Evolutionary conservation across 2,797 vertebrate genomes (phyloP).

Genomic region (Urophycis tenuis): DNA sequence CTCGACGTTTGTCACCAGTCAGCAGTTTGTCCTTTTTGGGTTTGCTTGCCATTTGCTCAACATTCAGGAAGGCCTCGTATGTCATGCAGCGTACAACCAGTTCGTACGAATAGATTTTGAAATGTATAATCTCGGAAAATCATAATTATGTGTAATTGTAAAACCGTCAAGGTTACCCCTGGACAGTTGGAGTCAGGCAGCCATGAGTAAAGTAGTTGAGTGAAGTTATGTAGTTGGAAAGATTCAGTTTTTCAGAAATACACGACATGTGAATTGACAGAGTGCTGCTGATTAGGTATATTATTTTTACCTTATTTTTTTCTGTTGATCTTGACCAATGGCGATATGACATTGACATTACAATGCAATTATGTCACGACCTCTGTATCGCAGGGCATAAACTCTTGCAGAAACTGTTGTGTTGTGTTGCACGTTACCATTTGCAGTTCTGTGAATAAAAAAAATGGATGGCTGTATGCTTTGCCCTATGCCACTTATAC

Average conservation of each 20-base stretch:
- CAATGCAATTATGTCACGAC: neutral
- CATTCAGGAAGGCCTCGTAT: constrained; percentile 37
- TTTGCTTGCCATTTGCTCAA: constrained; percentile 21
- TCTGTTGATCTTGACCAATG: neutral
- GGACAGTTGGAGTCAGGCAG: neutral
- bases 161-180: neutral
- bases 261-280: neutral
- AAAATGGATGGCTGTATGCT: neutral
- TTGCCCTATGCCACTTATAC: no score
- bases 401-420: neutral
- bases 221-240: neutral
- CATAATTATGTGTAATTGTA: neutral
- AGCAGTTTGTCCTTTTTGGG: neutral
- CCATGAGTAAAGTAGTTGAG: neutral
- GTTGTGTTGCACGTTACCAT: neutral
- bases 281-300: neutral
- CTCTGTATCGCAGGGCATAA: neutral
- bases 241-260: neutral
- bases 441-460: neutral
- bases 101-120: neutral
- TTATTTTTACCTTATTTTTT: no score
- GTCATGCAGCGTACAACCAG: neutral
- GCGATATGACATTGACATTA: neutral
- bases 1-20: neutral
- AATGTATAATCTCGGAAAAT: neutral